Evolutionary conservation across 2,888 invertebrate species (phyloP).

Genomic region (Limnephilus rhombicus): DNA sequence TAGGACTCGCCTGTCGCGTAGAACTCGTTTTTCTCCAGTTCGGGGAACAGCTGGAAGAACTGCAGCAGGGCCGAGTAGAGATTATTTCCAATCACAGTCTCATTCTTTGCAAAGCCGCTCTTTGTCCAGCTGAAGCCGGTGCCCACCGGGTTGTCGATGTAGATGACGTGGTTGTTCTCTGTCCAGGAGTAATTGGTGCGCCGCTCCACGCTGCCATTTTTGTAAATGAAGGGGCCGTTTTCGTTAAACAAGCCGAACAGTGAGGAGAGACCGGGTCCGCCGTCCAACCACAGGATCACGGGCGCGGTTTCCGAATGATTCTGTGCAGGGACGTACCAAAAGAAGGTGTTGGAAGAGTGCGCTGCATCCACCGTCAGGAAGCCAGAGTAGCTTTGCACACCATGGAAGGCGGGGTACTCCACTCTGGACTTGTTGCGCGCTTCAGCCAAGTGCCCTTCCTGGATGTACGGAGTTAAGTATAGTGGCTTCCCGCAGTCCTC

Average conservation of each 20-base stretch:
- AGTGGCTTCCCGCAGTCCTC: constrained; percentile 79
- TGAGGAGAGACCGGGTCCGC: constrained; percentile 90
- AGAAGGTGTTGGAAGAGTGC: constrained; percentile 89
- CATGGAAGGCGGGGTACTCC: constrained; percentile 78
- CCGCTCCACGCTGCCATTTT: constrained; percentile 68
- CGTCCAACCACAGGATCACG: constrained; percentile 90
- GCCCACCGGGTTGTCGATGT: constrained; percentile 95
- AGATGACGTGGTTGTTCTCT: constrained; percentile 87
- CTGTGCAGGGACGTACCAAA: constrained; percentile 92
- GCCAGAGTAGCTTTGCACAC: constrained; percentile 85
- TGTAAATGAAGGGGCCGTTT: constrained; percentile 86
- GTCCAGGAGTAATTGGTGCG: constrained; percentile 88
- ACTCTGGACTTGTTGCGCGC: constrained; percentile 79
- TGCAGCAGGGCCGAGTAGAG: constrained; percentile 87
- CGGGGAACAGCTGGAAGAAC: constrained; percentile 90
- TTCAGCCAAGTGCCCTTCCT: constrained; percentile 83
- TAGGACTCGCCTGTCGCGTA: constrained; percentile 95
- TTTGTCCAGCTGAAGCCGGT: constrained; percentile 95
- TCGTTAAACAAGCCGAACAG: constrained; percentile 90
- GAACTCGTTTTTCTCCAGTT: constrained; percentile 86
- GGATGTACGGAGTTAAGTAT: constrained; percentile 86
- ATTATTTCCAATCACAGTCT: constrained; percentile 86
- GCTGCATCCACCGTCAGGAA: constrained; percentile 89
- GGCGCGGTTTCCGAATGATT: constrained; percentile 79
- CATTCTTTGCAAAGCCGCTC: constrained; percentile 87